A percentile compares a stretch with the other conserved stretches of the same genome.
These are phyloP conservation scores for Muscicapa comitata DNA, from an alignment of 2,797 vertebrate species.

Conservation along the genomic window DNA sequence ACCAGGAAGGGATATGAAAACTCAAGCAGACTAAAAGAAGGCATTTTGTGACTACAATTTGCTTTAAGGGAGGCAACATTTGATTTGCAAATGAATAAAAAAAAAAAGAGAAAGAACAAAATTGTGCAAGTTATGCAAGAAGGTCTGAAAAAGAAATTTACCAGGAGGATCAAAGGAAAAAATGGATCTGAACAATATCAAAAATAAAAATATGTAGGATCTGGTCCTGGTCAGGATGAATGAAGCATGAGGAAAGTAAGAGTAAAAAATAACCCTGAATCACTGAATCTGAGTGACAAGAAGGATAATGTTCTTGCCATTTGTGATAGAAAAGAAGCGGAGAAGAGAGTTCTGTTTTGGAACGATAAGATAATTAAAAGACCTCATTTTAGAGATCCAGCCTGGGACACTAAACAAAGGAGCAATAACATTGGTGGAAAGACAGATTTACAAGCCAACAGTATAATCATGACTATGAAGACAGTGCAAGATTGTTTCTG, in stretches of 20 bases:
- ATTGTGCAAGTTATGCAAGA: neutral
- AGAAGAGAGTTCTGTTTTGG: neutral
- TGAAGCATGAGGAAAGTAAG: neutral
- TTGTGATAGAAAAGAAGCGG: neutral
- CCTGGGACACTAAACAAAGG: neutral
- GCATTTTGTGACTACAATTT: neutral
- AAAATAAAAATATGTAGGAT: neutral
- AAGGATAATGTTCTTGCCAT: slow-evolving; percentile 17
- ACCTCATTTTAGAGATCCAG: neutral
- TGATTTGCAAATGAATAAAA: neutral
- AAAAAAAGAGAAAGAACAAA: neutral
- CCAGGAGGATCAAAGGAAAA: neutral
- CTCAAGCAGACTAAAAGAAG: neutral
- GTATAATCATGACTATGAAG: neutral
- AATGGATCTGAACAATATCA: neutral
- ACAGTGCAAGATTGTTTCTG: neutral
- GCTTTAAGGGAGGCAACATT: neutral
- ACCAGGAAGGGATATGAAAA: neutral
- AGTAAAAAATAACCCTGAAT: slow-evolving; percentile 24
- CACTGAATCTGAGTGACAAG: slow-evolving; percentile 20
- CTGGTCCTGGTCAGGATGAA: neutral
- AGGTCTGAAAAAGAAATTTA: neutral
- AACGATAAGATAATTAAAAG: neutral
- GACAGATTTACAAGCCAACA: neutral
- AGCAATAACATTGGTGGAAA: neutral